Evolutionary conservation across 2,888 invertebrate species (phyloP).

Genomic region (Cinara cedri): DNA sequence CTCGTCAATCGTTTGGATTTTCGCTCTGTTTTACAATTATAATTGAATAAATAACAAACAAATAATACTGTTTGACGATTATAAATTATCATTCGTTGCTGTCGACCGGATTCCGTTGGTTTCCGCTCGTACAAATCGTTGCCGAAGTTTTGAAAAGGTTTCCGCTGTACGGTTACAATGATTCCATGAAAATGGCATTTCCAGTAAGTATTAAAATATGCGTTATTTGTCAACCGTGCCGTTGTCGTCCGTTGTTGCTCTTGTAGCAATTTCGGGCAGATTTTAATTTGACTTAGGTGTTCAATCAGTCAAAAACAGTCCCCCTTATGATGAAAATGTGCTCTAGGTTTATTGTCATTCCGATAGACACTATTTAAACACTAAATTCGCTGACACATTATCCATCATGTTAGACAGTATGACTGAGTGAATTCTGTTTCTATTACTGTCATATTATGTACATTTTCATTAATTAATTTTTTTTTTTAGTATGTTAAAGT

Average conservation of each 20-base stretch:
- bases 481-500: slow-evolving; percentile 70
- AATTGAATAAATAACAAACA: background rate
- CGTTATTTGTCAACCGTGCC: background rate
- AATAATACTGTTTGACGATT: background rate
- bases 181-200: slow-evolving; percentile 53
- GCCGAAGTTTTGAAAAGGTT: background rate
- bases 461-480: background rate
- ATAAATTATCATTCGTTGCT: background rate
- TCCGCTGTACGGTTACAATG: slow-evolving; percentile 28
- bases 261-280: too few species aligned
- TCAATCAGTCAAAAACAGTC: too few species aligned
- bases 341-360: too few species aligned
- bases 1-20: slow-evolving; percentile 29
- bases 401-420: too few species aligned
- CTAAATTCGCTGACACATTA: too few species aligned
- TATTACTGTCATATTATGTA: background rate
- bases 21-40: background rate
- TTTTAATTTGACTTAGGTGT: too few species aligned
- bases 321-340: too few species aligned
- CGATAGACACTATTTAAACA: too few species aligned
- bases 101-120: background rate
- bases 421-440: too few species aligned
- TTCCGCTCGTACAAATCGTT: background rate
- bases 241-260: background rate
- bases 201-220: slow-evolving; percentile 38